A percentile compares a stretch with the other conserved stretches of the same genome.
Evolutionary conservation across 2,888 invertebrate genomes (phyloP).

Genomic region (Hypercompe scribonia): DNA sequence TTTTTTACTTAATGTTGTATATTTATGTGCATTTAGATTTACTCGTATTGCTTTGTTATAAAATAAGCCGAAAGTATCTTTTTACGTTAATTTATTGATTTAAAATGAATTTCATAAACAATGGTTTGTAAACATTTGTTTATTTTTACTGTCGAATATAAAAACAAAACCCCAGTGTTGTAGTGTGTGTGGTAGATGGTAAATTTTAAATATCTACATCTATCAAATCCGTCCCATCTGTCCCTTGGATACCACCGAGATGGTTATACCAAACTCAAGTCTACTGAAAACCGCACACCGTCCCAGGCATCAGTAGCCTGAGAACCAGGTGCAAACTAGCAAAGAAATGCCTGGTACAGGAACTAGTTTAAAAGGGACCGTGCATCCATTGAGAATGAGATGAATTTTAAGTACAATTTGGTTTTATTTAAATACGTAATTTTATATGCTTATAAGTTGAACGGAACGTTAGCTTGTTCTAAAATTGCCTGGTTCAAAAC

Average conservation of each 20-base stretch:
- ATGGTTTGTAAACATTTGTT: not conserved
- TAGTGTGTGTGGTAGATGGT: not conserved
- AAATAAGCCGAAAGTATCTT: too few relatives aligned
- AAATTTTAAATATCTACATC: not conserved
- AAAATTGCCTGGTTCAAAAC: not conserved
- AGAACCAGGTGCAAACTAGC: too few relatives aligned
- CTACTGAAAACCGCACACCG: too few relatives aligned
- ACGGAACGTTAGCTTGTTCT: not conserved
- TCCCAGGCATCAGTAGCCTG: too few relatives aligned
- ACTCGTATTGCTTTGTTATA: too few relatives aligned
- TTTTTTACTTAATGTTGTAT: not conserved
- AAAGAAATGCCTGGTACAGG: too few relatives aligned
- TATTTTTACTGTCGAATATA: not conserved
- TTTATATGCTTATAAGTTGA: too few relatives aligned
- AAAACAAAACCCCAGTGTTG: not conserved
- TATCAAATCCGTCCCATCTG: too few relatives aligned
- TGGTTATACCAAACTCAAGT: too few relatives aligned
- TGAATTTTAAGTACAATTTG: not conserved
- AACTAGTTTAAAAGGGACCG: not conserved
- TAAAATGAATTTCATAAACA: not conserved
- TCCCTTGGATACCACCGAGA: too few relatives aligned
- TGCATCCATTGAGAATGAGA: not conserved
- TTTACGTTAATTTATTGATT: too few relatives aligned
- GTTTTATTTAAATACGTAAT: not conserved
- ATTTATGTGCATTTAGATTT: too few relatives aligned